These are phyloP conservation scores for Corythoichthys intestinalis DNA, from an alignment of 2,113 vertebrate species.

Conservation along the genomic window DNA sequence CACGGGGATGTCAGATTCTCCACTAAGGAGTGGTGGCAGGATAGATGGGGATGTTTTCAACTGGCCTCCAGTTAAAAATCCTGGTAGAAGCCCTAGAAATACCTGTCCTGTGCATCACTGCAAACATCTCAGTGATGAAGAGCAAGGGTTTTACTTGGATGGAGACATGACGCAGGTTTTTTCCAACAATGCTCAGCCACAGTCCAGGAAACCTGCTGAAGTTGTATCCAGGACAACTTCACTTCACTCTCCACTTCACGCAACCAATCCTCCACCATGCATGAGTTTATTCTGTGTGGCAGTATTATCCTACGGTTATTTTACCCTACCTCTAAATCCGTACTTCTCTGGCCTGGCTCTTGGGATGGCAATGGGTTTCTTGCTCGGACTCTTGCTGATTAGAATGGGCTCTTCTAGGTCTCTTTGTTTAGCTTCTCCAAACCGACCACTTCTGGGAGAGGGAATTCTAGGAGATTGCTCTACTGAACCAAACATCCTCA, in stretches of 20 bases:
- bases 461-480: slow-evolving; percentile 17
- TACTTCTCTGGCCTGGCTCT: slow-evolving; percentile 80
- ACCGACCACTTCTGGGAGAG: slow-evolving; percentile 28
- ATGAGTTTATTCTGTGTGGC: slow-evolving; percentile 71
- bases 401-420: slow-evolving; percentile 63
- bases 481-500: slow-evolving; percentile 48
- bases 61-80: slow-evolving; percentile 47
- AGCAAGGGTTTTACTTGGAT: slow-evolving; percentile 71
- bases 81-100: slow-evolving; percentile 16
- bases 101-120: slow-evolving; percentile 49
- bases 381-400: slow-evolving; percentile 78
- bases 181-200: slow-evolving; percentile 24
- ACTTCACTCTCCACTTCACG: neutral
- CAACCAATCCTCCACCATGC: slow-evolving; percentile 60
- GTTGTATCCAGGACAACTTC: neutral
- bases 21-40: slow-evolving; percentile 25
- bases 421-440: neutral
- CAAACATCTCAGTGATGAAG: slow-evolving; percentile 40
- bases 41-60: slow-evolving; percentile 56
- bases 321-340: slow-evolving; percentile 78
- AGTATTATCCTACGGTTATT: slow-evolving; percentile 77
- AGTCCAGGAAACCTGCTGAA: neutral
- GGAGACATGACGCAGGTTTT: slow-evolving; percentile 72
- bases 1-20: slow-evolving; percentile 39
- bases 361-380: slow-evolving; percentile 77